Evolutionary conservation across 2,797 vertebrate species (phyloP).

Genomic region (Pogonophryne albipinna): DNA sequence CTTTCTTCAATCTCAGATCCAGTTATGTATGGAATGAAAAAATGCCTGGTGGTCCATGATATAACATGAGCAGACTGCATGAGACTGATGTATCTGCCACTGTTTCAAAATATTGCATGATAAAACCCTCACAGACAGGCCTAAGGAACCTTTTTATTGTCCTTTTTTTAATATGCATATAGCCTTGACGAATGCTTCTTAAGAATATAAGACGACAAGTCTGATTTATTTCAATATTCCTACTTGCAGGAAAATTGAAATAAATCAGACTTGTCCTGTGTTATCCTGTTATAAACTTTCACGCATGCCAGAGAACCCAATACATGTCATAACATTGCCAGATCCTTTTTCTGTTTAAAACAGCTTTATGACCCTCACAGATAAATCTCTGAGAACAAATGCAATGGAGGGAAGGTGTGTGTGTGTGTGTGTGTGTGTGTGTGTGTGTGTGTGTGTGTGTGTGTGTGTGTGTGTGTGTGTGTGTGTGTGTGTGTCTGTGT

Average conservation of each 20-base stretch:
- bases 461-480: too few relatives aligned
- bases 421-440: background rate
- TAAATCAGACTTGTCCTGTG: slow-evolving; percentile 35
- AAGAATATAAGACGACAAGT: slow-evolving; percentile 1
- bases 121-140: background rate
- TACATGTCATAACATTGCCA: slow-evolving; percentile 68
- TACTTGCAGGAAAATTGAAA: background rate
- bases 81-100: background rate
- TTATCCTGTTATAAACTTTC: slow-evolving; percentile 65
- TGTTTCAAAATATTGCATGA: background rate
- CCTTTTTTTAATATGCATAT: slow-evolving; percentile 16
- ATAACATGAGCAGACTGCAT: background rate
- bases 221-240: slow-evolving; percentile 55
- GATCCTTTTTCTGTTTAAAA: slow-evolving; percentile 56
- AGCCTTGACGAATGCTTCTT: slow-evolving; percentile 2
- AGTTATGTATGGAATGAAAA: background rate
- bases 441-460: too few relatives aligned
- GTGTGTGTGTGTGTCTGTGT: too few relatives aligned
- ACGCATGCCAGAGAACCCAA: slow-evolving; percentile 40
- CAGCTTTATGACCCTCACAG: slow-evolving; percentile 63
- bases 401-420: slow-evolving; percentile 30
- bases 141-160: background rate
- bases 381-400: slow-evolving; percentile 23
- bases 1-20: too few relatives aligned
- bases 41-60: background rate